phyloP scores from a whole-genome alignment of 2,797 vertebrate genomes.

The Pipistrellus pipistrellus region DNA sequence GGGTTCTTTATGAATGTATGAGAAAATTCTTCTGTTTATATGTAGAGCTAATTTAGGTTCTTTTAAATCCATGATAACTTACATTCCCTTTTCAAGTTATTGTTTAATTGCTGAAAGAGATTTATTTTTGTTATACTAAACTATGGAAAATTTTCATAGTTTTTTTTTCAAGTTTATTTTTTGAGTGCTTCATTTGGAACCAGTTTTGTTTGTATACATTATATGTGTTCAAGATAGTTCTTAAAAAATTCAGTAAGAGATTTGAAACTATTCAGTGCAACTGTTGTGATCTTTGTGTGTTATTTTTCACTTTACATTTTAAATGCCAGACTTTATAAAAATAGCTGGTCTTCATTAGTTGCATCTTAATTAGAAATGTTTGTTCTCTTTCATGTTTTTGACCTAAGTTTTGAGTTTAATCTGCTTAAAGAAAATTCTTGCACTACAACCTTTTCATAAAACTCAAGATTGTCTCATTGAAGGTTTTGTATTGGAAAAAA shows the following conservation, averaged over 20 bases:
- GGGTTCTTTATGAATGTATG: constrained; percentile 74
- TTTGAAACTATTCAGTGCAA: constrained; percentile 72
- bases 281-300: constrained; percentile 67
- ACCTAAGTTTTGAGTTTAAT: constrained; percentile 73
- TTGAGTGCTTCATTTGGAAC: constrained; percentile 73
- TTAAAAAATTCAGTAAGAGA: constrained; percentile 58
- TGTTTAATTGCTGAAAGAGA: constrained; percentile 78
- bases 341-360: constrained; percentile 54
- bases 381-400: constrained; percentile 67
- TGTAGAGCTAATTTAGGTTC: constrained; percentile 79
- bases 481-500: constrained; percentile 78
- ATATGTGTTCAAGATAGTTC: constrained; percentile 73
- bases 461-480: constrained; percentile 73
- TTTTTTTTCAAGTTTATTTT: constrained; percentile 79
- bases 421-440: constrained; percentile 79
- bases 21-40: constrained; percentile 76
- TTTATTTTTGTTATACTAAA: constrained; percentile 82
- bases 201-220: constrained; percentile 73
- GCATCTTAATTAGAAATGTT: constrained; percentile 71
- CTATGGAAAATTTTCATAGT: constrained; percentile 76
- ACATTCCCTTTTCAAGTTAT: constrained; percentile 80
- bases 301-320: constrained; percentile 72
- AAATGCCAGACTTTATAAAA: constrained; percentile 76
- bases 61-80: constrained; percentile 77
- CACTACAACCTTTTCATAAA: constrained; percentile 81